Base-by-base conservation (phyloP, 2,888 invertebrate species). In the Aphrophora alni region DNA sequence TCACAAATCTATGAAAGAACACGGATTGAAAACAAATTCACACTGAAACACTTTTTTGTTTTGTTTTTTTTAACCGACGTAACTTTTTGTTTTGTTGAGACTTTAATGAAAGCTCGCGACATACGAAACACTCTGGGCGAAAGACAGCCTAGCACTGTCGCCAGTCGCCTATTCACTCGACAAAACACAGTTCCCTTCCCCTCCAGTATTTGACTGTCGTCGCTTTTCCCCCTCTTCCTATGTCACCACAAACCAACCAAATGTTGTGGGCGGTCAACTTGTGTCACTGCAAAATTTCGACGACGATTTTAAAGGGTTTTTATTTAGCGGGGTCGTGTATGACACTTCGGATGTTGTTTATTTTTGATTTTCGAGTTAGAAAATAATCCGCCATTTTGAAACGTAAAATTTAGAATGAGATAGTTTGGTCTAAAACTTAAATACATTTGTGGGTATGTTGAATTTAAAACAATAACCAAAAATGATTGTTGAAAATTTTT, bases 231-330 rank as follows among this genome's bases (percentile, higher is more conserved):
- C 78, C 78, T 74, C 78, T 27, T 4, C 75, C 27, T 38, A 7
- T 71, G 33, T 68, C 38, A 38, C 73, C 72, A 25, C 69, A 38
- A 33, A 74, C 78, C 75, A 75, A 75, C 75, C 78, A 79, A 79
- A 73, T 51, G 74, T 74, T 25, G 74, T 73, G 78, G 71, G 71
- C 71, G 78, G 78, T 68, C 59, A 59, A 44, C 25, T 12, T 51
- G 17, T 75, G 75, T 75, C 75, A 51, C 75, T 51, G 44, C 24
- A 14, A n/a, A 38, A 21, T 59, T 59, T 59, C 12, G 44, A 14
- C 21, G 26, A 17, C 51, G n/a, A 8, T 26, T 38, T 75, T 5
- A 44, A 14, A 21, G 75, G 14, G 75, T 28, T 75, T 75, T 75
- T 51, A 44, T 26, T 75, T 75, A 26, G 75, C 75, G 51, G 2